Evolutionary conservation across 2,888 invertebrate genomes (phyloP), one percentile per base, ranked within the genome.

Genomic region (Dolomedes plantarius): DNA sequence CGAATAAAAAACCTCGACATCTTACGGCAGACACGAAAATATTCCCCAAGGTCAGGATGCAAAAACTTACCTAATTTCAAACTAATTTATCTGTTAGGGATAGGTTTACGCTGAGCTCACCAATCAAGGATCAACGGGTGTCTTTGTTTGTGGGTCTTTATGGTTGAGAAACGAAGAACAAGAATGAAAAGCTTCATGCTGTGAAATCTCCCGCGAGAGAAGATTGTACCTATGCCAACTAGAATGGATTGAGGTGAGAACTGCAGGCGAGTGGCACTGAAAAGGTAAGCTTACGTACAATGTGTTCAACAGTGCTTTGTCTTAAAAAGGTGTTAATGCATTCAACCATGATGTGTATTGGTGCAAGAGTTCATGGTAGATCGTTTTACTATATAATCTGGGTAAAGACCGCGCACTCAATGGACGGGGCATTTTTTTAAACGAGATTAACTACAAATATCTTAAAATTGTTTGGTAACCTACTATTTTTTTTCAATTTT

Each of bases 71-170:
- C 29, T 31, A 28, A 62, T 78, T 72, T 36, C 41, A 31, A 68
- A 36, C 71, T 41, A 62, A 78, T 78, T 78, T 78, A 78, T 77
- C 77, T 41, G 23, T 64, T 41, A 27, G 64, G 28, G 5, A 36
- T 78, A 28, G 39, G 5, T 71, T 78, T 71, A 23, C 16, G 78
- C 78, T 64, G 64, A 64, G 62, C 78, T 78, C 71, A 31, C 64
- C 71, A 78, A 78, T 78, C 78, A 78, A 56, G 56, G 19, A 56
- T 56, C 23, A 56, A 56, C 56, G 11, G 23, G 23, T 56, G 5
- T 11, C 56, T 56, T 56, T 56, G 56, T 56, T 23, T 23, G 5
- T 11, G 23, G 56, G 23, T 56, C 56, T 56, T 23, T 56, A 56
- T 56, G 56, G 56, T 56, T 67, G 67, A n/a, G 50, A 19, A 67